Conservation (phyloP, 2,888 invertebrate species). For the Ceratothoa steindachneri region DNA sequence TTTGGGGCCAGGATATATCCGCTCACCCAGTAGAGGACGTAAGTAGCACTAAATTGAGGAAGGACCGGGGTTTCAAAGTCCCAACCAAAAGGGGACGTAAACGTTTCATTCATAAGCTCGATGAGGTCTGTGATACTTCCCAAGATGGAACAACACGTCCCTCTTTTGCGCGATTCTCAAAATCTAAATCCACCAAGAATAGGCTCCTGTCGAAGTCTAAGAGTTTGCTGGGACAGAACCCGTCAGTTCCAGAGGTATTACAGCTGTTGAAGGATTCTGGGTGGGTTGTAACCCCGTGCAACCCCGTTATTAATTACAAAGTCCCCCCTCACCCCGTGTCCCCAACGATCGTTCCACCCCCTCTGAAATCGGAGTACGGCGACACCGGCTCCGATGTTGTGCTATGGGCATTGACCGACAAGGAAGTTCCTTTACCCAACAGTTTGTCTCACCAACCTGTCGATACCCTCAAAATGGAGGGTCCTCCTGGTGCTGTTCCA, state of each 20-base stretch:
- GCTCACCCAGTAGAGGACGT: too few species aligned
- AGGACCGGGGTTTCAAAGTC: too few species aligned
- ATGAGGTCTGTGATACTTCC: not conserved
- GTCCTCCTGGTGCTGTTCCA: too few species aligned
- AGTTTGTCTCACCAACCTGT: not conserved
- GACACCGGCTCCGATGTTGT: not conserved
- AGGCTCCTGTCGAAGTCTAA: not conserved
- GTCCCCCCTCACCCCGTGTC: not conserved
- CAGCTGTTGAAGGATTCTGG: not conserved
- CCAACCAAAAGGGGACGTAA: not conserved
- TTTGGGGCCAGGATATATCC: not conserved
- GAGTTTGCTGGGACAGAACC: not conserved
- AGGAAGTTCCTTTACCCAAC: not conserved
- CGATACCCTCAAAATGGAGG: not conserved
- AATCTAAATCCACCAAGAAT: not conserved
- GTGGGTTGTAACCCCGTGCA: not conserved
- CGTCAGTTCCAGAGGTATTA: not conserved
- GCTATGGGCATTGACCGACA: not conserved
- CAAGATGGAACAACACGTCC: not conserved
- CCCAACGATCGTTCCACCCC: not conserved
- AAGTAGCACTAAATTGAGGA: not conserved
- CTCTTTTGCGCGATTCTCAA: not conserved
- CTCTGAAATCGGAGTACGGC: slow-evolving; percentile 1
- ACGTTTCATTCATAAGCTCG: not conserved
- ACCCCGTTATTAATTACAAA: not conserved